These are phyloP conservation scores for Periplaneta americana DNA, from an alignment of 1,140 invertebrate genomes.

Conservation along the genomic window DNA sequence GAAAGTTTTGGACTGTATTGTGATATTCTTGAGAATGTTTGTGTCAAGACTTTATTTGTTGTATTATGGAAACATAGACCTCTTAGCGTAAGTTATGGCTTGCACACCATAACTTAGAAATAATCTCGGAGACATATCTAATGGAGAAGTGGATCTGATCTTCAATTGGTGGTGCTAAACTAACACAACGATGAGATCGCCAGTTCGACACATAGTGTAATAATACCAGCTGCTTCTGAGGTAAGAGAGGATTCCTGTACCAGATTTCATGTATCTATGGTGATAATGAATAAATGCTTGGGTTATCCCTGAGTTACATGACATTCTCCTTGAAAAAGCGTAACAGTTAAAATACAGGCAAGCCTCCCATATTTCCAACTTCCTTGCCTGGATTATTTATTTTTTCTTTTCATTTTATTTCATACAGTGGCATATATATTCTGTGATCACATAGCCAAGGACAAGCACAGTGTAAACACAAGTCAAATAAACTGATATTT, in stretches of 20 bases:
- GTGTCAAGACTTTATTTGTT: background rate
- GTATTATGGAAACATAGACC: background rate
- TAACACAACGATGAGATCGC: background rate
- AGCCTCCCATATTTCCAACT: background rate
- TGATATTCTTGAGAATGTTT: background rate
- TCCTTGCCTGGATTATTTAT: no score
- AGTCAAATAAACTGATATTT: background rate
- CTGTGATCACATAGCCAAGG: background rate
- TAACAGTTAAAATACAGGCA: background rate
- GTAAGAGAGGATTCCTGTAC: conserved; percentile 10
- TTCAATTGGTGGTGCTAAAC: background rate
- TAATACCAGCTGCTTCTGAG: background rate
- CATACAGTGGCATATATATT: background rate
- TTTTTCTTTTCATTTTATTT: no score
- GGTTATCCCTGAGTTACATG: background rate
- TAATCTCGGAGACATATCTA: background rate
- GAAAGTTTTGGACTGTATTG: background rate
- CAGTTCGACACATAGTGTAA: background rate
- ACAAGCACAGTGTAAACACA: background rate
- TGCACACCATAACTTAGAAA: background rate
- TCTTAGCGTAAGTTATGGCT: background rate
- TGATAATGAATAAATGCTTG: conserved; percentile 8
- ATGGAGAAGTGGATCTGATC: background rate
- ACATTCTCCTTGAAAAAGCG: background rate
- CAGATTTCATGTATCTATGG: conserved; percentile 5